Conservation (phyloP, 2,888 invertebrate genomes). For the Heteromyza rotundicornis region DNA sequence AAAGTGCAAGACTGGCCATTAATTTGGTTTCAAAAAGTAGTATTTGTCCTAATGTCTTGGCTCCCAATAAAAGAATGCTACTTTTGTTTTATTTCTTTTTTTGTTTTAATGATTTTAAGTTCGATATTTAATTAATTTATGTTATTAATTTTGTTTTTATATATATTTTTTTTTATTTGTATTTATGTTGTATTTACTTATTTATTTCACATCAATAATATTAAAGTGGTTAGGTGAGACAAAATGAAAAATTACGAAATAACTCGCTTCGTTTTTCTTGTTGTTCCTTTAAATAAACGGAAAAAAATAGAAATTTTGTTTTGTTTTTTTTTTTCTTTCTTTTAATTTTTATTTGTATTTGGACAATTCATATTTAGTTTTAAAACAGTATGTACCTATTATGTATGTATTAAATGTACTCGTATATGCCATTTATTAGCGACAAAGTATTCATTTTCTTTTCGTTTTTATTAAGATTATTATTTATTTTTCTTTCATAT, state of each 20-base stretch:
- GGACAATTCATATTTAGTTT: constrained; percentile 12
- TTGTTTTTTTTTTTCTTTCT: constrained; percentile 18
- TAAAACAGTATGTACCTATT: not conserved
- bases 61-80: not conserved
- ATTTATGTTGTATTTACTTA: not conserved
- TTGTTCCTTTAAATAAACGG: constrained; percentile 8
- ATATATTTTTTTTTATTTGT: not conserved
- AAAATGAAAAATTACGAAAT: not conserved
- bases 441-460: no score
- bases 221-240: not conserved
- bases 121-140: not conserved
- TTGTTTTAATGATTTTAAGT: not conserved
- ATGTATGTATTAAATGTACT: not conserved
- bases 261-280: constrained; percentile 14
- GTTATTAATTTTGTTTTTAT: not conserved
- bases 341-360: constrained; percentile 15
- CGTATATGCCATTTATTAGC: not conserved
- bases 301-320: constrained; percentile 15
- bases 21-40: no score
- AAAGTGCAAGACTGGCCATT: no score
- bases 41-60: no score
- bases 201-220: constrained; percentile 1
- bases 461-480: no score
- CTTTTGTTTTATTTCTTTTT: not conserved
- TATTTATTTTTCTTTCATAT: not conserved